These are phyloP conservation scores for Prosopocoilus inquinatus DNA, from an alignment of 2,888 invertebrate species.

Conservation along the genomic window DNA sequence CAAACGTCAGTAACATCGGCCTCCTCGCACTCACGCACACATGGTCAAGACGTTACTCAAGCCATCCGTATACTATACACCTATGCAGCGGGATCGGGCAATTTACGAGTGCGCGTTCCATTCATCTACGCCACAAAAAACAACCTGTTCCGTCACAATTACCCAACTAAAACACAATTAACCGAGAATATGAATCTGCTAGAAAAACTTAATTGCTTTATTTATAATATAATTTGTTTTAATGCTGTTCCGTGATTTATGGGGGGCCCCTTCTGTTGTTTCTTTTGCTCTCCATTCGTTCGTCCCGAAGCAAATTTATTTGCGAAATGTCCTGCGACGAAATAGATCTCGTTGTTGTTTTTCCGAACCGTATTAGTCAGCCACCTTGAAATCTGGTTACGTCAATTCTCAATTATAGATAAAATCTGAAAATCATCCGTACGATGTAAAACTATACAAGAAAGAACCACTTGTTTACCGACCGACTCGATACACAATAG, in stretches of 20 bases:
- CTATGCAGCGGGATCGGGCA: constrained; percentile 9
- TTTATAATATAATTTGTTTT: constrained; percentile 25
- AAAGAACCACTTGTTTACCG: too few relatives aligned
- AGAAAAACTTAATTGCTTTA: constrained; percentile 24
- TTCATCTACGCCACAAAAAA: constrained; percentile 20
- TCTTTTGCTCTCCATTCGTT: too few relatives aligned
- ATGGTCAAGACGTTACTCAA: constrained; percentile 12
- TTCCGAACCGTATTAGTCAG: too few relatives aligned
- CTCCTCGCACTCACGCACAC: constrained; percentile 21
- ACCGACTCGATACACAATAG: too few relatives aligned
- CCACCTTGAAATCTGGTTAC: too few relatives aligned
- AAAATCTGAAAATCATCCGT: too few relatives aligned
- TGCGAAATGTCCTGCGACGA: too few relatives aligned
- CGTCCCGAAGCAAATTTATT: too few relatives aligned
- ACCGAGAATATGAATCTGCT: constrained; percentile 20
- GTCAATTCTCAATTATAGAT: too few relatives aligned
- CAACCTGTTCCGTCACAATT: constrained; percentile 22
- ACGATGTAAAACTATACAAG: too few relatives aligned
- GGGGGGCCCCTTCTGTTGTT: background rate
- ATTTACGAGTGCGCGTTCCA: constrained; percentile 21
- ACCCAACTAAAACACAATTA: constrained; percentile 24
- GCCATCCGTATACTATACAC: constrained; percentile 6
- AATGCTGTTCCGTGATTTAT: constrained; percentile 21
- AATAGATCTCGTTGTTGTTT: too few relatives aligned
- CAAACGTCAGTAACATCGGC: constrained; percentile 28